These are phyloP conservation scores for Miniopterus natalensis DNA, from an alignment of 2,113 vertebrate species.

Conservation along the genomic window DNA sequence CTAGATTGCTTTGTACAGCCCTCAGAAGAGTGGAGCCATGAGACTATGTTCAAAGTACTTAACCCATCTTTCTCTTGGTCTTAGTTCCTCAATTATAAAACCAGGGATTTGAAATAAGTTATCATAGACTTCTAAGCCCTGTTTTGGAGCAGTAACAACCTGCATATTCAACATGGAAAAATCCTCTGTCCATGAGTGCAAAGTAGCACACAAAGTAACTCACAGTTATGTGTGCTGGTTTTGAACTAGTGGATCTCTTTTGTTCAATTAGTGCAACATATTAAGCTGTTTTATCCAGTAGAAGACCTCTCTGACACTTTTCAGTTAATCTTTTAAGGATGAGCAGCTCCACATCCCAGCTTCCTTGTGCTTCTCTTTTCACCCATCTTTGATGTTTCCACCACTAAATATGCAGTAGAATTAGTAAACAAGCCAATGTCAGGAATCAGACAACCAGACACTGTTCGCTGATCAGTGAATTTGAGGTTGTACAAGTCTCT, in stretches of 20 bases:
- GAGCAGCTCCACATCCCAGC: not conserved
- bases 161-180: not conserved
- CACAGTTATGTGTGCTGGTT: not conserved
- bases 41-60: not conserved
- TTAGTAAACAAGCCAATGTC: not conserved
- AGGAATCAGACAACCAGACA: not conserved
- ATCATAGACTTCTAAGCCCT: not conserved
- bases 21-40: not conserved
- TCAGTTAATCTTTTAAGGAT: not conserved
- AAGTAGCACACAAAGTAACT: not conserved
- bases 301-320: not conserved
- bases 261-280: not conserved
- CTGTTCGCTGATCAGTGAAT: not conserved
- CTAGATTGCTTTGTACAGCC: not conserved
- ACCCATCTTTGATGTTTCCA: not conserved
- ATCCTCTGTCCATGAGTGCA: not conserved
- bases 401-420: not conserved
- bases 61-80: not conserved
- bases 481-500: not conserved
- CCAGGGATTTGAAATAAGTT: not conserved
- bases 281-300: not conserved
- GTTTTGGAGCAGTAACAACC: not conserved
- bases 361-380: not conserved
- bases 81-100: not conserved
- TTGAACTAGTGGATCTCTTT: not conserved